Conservation (phyloP, 2,113 vertebrate genomes). For the Anhinga rufa region DNA sequence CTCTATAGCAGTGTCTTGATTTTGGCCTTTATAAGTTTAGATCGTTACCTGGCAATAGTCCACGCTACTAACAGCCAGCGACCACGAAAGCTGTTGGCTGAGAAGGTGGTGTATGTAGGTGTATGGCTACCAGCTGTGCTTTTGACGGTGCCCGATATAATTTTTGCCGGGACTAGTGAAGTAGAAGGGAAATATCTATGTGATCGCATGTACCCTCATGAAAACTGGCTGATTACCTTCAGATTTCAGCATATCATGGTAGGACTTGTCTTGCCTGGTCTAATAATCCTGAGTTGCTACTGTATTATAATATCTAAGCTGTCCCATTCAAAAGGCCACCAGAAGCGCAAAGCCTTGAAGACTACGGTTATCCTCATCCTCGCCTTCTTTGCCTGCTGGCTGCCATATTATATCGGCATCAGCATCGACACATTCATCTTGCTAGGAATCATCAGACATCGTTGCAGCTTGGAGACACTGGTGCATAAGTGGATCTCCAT, state of each 20-base stretch:
- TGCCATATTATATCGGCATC: slow-evolving; percentile 90
- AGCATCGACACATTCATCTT: slow-evolving; percentile 86
- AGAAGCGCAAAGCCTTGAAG: slow-evolving; percentile 95
- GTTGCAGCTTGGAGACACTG: slow-evolving; percentile 78
- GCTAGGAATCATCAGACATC: slow-evolving; percentile 74
- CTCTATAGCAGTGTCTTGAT: slow-evolving; percentile 96
- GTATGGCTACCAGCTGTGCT: slow-evolving; percentile 93
- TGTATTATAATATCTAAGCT: slow-evolving; percentile 94
- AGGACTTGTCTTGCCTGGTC: slow-evolving; percentile 89
- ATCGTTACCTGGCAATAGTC: slow-evolving; percentile 93
- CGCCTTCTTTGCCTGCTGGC: slow-evolving; percentile 94
- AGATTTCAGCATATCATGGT: slow-evolving; percentile 92
- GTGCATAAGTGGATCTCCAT: slow-evolving; percentile 89
- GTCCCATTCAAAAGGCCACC: slow-evolving; percentile 87
- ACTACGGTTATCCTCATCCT: slow-evolving; percentile 94
- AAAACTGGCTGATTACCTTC: slow-evolving; percentile 82
- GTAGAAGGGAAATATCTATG: slow-evolving; percentile 71
- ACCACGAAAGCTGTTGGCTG: slow-evolving; percentile 85
- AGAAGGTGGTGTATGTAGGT: slow-evolving; percentile 86
- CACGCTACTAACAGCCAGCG: slow-evolving; percentile 90
- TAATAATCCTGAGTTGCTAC: slow-evolving; percentile 94
- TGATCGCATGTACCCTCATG: slow-evolving; percentile 83
- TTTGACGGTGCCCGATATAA: slow-evolving; percentile 88
- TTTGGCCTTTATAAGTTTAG: slow-evolving; percentile 95
- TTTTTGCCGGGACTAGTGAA: slow-evolving; percentile 77